phyloP scores from a whole-genome alignment of 2,888 invertebrate genomes.

The Acanthopleura granulata region DNA sequence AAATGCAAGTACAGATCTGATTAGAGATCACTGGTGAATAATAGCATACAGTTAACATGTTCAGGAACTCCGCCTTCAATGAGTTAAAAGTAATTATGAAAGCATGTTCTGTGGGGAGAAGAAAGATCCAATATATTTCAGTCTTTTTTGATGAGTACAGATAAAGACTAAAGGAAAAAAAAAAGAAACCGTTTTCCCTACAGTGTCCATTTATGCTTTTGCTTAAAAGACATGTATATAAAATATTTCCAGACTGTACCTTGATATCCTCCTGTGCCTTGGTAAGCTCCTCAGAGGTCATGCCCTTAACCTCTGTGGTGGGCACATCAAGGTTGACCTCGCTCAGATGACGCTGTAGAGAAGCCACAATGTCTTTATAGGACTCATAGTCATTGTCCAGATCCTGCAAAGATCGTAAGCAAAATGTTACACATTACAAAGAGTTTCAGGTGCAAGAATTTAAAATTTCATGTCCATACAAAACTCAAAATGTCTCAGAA shows the following conservation, averaged over 20 bases:
- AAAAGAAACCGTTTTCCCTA: too few species aligned
- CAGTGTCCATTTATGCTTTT: too few species aligned
- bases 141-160: too few species aligned
- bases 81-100: too few species aligned
- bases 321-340: conserved; percentile 3
- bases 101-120: too few species aligned
- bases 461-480: too few species aligned
- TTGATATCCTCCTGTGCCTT: background rate
- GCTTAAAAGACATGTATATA: too few species aligned
- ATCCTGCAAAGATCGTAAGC: background rate
- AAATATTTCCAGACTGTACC: background rate
- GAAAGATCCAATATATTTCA: too few species aligned
- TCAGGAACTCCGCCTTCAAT: too few species aligned
- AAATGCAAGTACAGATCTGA: background rate
- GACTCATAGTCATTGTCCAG: conserved; percentile 2
- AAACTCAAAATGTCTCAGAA: too few species aligned
- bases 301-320: background rate
- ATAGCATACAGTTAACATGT: background rate
- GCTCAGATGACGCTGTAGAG: background rate
- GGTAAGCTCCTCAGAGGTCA: background rate
- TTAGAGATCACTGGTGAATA: background rate
- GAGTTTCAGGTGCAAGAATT: too few species aligned
- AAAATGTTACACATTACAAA: background rate
- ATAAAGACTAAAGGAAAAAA: too few species aligned
- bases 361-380: background rate